phyloP scores from a whole-genome alignment of 2,797 vertebrate species.

The Phrynocephalus forsythii region DNA sequence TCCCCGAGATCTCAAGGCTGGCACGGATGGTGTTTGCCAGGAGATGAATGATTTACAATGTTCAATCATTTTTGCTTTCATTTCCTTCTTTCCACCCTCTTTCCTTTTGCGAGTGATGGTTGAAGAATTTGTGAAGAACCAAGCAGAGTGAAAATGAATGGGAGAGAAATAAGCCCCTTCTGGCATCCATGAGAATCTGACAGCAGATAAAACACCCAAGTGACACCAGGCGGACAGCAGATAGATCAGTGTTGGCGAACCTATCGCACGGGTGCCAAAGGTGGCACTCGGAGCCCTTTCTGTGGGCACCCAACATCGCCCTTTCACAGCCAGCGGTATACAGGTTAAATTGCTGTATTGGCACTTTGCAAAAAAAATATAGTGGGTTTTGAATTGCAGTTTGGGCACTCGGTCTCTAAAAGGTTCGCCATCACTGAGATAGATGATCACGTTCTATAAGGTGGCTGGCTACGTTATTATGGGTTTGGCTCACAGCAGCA shows the following conservation, averaged over 20 bases:
- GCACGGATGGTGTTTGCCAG: background rate
- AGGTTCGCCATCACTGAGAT: too few species aligned
- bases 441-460: background rate
- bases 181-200: background rate
- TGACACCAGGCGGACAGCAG: background rate
- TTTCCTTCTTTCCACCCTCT: background rate
- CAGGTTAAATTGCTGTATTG: too few species aligned
- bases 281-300: too few species aligned
- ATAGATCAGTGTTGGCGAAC: too few species aligned
- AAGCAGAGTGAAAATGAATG: background rate
- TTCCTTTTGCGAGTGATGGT: background rate
- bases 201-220: background rate
- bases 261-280: too few species aligned
- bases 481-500: background rate
- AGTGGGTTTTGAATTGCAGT: too few species aligned
- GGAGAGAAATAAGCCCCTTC: background rate
- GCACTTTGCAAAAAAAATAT: too few species aligned
- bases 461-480: background rate
- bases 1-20: background rate
- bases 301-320: too few species aligned
- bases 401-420: too few species aligned
- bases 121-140: background rate
- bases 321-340: too few species aligned
- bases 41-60: background rate
- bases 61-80: background rate